A percentile compares a stretch with the other conserved stretches of the same genome.
These are phyloP conservation scores for Drosophila murphyi DNA, from an alignment of 1,140 invertebrate species.

Conservation along the genomic window DNA sequence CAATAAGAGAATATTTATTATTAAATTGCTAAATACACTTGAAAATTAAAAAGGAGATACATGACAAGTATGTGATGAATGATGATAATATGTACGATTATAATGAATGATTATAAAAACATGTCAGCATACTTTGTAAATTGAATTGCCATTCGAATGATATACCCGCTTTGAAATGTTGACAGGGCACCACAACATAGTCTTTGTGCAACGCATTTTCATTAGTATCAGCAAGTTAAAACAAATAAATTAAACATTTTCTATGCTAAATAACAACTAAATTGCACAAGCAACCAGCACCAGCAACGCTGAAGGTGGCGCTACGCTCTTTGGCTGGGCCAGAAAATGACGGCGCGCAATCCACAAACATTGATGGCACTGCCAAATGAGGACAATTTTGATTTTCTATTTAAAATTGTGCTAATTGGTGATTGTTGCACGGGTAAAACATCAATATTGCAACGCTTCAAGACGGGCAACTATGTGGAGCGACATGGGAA, in stretches of 20 bases:
- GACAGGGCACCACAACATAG: slow-evolving; percentile 40
- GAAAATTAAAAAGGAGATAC: not conserved
- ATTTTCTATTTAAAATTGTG: slow-evolving; percentile 92
- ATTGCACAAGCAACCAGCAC: slow-evolving; percentile 31
- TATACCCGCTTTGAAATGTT: slow-evolving; percentile 17
- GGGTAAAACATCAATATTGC: slow-evolving; percentile 94
- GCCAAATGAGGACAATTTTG: slow-evolving; percentile 88
- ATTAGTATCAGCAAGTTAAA: slow-evolving; percentile 38
- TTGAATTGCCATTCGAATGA: not conserved
- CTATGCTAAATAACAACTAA: slow-evolving; percentile 40
- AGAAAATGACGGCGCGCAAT: slow-evolving; percentile 85
- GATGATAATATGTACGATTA: no score
- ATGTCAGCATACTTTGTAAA: not conserved
- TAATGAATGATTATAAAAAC: not conserved
- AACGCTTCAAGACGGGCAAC: slow-evolving; percentile 96
- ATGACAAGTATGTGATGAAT: not conserved
- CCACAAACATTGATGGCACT: slow-evolving; percentile 85
- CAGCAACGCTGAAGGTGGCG: slow-evolving; percentile 18
- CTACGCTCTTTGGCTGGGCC: slow-evolving; percentile 18
- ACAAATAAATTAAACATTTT: slow-evolving; percentile 42
- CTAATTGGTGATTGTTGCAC: slow-evolving; percentile 92
- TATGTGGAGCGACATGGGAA: slow-evolving; percentile 97
- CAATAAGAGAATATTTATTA: not conserved
- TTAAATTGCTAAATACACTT: not conserved
- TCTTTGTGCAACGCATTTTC: slow-evolving; percentile 56